These are phyloP conservation scores for Cuniculus paca DNA, from an alignment of 2,797 vertebrate species.

Conservation along the genomic window DNA sequence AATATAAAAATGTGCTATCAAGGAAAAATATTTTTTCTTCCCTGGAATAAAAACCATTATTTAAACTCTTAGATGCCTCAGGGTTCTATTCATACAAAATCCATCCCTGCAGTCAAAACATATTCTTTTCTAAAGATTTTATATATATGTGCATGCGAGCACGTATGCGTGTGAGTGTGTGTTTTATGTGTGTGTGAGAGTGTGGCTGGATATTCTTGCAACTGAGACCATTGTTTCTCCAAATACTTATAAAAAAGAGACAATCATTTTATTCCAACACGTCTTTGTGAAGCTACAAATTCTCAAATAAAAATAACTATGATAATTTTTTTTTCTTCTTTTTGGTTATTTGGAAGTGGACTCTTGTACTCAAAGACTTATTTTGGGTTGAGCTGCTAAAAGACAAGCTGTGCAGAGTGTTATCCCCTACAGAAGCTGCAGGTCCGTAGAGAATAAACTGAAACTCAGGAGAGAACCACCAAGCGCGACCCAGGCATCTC, in stretches of 20 bases:
- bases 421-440: constrained; percentile 81
- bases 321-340: constrained; percentile 71
- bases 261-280: constrained; percentile 82
- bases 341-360: constrained; percentile 85
- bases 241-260: constrained; percentile 79
- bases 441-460: constrained; percentile 82
- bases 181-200: not conserved
- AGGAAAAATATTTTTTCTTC: constrained; percentile 90
- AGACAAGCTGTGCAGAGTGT: constrained; percentile 84
- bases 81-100: constrained; percentile 89
- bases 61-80: constrained; percentile 90
- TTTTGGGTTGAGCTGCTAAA: constrained; percentile 84
- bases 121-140: constrained; percentile 87
- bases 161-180: constrained; percentile 22
- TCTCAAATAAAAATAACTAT: constrained; percentile 85
- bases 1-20: constrained; percentile 90
- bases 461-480: constrained; percentile 76
- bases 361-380: constrained; percentile 81
- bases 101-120: constrained; percentile 89
- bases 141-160: constrained; percentile 61
- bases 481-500: constrained; percentile 75
- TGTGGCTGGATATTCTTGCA: constrained; percentile 75
- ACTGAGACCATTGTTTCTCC: constrained; percentile 80
- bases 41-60: constrained; percentile 90
- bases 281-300: constrained; percentile 80